Evolutionary conservation across 2,113 vertebrate genomes (phyloP), one percentile per base, ranked within the genome.

Genomic region (Seriola dumerili): DNA sequence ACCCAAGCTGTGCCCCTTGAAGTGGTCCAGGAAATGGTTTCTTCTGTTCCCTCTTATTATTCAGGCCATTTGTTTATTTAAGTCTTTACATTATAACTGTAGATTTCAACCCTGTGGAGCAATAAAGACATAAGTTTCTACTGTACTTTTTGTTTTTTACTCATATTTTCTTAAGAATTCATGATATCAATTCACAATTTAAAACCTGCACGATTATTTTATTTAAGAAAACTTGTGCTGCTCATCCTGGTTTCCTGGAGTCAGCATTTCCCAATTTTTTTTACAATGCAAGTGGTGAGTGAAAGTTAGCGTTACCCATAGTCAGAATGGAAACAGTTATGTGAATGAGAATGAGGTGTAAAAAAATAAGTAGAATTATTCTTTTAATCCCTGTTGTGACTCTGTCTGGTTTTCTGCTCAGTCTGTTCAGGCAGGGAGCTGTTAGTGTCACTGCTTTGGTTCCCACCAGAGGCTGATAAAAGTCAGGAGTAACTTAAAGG

Each of bases 401-500:
- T 44, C 10, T 34, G 14, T 21, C 65, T 48, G 40, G 44, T 19
- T 23, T 29, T 54, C 52, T 23, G 21, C 44, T 71, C 34, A 32
- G 23, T 23, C 23, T 34, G 2, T 48, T 46, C 38, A 42, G 42
- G 29, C 5, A 16, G 64, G 21, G 11, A 40, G 16, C 40, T 5
- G 23, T 54, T 8, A 38, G 16, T 6, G 17, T 17, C 19, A 3
- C 2, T 46, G 17, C 17, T 64, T 55, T 69, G n/a, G 8, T 57
- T 63, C 64, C 46, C 40, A 76, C 44, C 9, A n/a, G 23, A 32
- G 21, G 34, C 50, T 61, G 8, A 44, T 71, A 75, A 80, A 85
- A 50, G 77, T 85, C 72, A 71, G 0, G 1, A 82, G 58, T 62
- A 71, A 78, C 46, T 65, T 32, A 52, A 54, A 16, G 48, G 11